Conservation (phyloP, 2,888 invertebrate genomes). For the Yponomeuta evonymella region DNA sequence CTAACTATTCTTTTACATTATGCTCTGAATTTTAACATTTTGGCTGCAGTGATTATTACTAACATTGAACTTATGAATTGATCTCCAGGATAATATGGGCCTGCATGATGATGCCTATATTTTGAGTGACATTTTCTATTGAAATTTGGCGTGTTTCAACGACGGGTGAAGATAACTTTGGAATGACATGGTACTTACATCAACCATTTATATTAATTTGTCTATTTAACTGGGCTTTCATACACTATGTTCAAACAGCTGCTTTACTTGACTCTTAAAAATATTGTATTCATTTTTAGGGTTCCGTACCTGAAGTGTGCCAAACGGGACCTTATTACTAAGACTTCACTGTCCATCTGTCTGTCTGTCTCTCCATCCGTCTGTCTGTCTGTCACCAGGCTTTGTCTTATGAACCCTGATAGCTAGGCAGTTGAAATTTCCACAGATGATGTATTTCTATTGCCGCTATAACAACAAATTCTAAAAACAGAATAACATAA, state of each 20-base stretch:
- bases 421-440: no score
- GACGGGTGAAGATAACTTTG: constrained; percentile 56
- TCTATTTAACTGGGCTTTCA: background rate
- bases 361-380: no score
- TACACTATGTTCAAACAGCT: background rate
- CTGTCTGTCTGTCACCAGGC: no score
- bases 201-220: constrained; percentile 34
- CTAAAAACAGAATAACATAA: no score
- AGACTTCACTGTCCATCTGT: no score
- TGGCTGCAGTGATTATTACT: constrained; percentile 42
- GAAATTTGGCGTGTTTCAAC: constrained; percentile 5
- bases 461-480: no score
- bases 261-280: constrained; percentile 28
- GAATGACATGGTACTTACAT: constrained; percentile 67
- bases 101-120: constrained; percentile 54
- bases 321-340: no score
- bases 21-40: constrained; percentile 14
- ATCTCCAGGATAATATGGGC: constrained; percentile 62
- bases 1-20: background rate
- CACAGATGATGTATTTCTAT: no score
- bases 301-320: no score
- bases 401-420: no score
- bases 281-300: constrained; percentile 12
- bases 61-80: constrained; percentile 59
- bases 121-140: constrained; percentile 38